phyloP scores from a whole-genome alignment of 2,797 vertebrate genomes.

The Fistularia commersonii region DNA sequence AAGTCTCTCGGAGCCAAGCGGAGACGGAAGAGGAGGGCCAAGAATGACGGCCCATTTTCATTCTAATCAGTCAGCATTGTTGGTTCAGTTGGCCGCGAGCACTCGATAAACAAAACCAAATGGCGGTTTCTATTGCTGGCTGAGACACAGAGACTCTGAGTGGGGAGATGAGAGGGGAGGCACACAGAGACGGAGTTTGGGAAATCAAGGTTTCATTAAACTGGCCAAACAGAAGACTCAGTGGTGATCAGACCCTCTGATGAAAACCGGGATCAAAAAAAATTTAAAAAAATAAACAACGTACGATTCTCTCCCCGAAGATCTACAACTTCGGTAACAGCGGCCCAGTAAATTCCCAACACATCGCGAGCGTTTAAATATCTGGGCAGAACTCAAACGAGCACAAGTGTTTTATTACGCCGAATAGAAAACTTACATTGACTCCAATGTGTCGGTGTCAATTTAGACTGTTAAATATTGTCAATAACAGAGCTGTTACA shows the following conservation, averaged over 20 bases:
- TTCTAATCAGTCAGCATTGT: slow-evolving; percentile 78
- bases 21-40: slow-evolving; percentile 29
- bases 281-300: slow-evolving; percentile 10
- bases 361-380: neutral
- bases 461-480: slow-evolving; percentile 31
- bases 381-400: neutral
- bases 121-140: slow-evolving; percentile 68
- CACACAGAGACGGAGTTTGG: slow-evolving; percentile 52
- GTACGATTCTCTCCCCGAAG: slow-evolving; percentile 15
- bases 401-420: slow-evolving; percentile 20
- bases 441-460: slow-evolving; percentile 21
- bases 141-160: slow-evolving; percentile 44
- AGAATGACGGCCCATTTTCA: slow-evolving; percentile 64
- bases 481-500: slow-evolving; percentile 25
- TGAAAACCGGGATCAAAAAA: neutral
- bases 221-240: slow-evolving; percentile 54
- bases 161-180: slow-evolving; percentile 52
- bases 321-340: slow-evolving; percentile 18
- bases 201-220: slow-evolving; percentile 71
- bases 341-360: slow-evolving; percentile 1
- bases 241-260: slow-evolving; percentile 24
- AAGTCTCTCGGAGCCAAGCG: slow-evolving; percentile 1
- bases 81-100: slow-evolving; percentile 76
- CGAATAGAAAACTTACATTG: slow-evolving; percentile 17
- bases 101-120: slow-evolving; percentile 78